These are phyloP conservation scores for Cydia strobilella DNA, from an alignment of 1,140 invertebrate species.

Conservation along the genomic window DNA sequence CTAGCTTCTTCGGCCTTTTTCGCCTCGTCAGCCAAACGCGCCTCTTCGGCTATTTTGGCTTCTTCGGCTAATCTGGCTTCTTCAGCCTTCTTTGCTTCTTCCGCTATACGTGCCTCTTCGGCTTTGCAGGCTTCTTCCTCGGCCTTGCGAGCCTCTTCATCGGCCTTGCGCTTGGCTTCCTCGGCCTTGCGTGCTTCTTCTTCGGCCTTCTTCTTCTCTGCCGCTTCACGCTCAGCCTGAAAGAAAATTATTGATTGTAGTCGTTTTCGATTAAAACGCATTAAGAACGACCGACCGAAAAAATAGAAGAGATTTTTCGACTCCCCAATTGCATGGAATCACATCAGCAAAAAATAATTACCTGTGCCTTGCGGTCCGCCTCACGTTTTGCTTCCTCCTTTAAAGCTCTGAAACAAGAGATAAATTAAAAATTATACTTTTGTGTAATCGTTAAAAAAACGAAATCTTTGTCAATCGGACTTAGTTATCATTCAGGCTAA, in stretches of 20 bases:
- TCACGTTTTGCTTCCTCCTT: constrained; percentile 79
- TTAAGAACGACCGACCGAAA: too few species aligned
- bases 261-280: constrained; percentile 33
- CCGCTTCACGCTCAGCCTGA: constrained; percentile 64
- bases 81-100: constrained; percentile 56
- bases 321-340: constrained; percentile 35
- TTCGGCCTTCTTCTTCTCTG: constrained; percentile 70
- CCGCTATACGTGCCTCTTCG: constrained; percentile 72
- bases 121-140: constrained; percentile 78
- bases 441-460: too few species aligned
- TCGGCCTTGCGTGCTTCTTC: constrained; percentile 78
- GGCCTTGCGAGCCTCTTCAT: constrained; percentile 69
- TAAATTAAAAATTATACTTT: too few species aligned
- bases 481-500: too few species aligned
- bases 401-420: constrained; percentile 66
- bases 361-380: constrained; percentile 74
- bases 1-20: constrained; percentile 80
- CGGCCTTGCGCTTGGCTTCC: constrained; percentile 65
- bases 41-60: constrained; percentile 80
- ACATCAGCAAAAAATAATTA: constrained; percentile 49
- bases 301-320: too few species aligned
- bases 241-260: constrained; percentile 18
- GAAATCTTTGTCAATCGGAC: too few species aligned
- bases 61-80: constrained; percentile 73
- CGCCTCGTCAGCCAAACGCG: constrained; percentile 75